These are phyloP conservation scores for Conchocele bisecta DNA, from an alignment of 2,888 invertebrate genomes.

Conservation along the genomic window DNA sequence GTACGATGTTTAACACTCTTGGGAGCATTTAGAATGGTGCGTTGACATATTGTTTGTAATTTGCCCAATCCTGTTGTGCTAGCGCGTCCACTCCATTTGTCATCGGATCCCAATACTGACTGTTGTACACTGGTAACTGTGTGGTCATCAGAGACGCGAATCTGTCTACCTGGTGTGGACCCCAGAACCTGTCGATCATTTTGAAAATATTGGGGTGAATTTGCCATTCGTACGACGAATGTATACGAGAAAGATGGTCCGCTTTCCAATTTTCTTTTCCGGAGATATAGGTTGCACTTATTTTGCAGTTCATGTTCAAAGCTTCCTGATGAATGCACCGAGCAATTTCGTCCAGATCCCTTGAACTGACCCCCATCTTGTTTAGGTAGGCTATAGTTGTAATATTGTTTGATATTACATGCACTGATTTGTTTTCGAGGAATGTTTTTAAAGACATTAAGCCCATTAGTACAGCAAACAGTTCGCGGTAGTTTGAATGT, in stretches of 20 bases:
- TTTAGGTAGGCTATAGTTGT: not conserved
- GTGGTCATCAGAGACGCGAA: conserved; percentile 13
- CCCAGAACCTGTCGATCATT: not conserved
- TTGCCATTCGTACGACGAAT: conserved; percentile 5
- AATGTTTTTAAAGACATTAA: not conserved
- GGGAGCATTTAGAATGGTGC: conserved; percentile 2
- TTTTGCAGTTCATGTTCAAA: not conserved
- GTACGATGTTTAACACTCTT: too few relatives aligned
- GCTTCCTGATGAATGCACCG: not conserved
- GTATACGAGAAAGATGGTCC: not conserved
- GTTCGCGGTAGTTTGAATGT: conserved; percentile 26
- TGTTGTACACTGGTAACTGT: conserved; percentile 5
- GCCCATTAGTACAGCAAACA: conserved; percentile 17
- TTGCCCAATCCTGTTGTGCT: conserved; percentile 1
- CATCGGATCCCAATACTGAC: conserved; percentile 1
- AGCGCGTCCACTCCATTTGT: conserved; percentile 4
- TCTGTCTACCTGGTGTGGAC: conserved; percentile 4
- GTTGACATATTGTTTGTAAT: conserved; percentile 1
- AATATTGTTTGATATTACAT: not conserved
- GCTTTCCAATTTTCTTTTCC: not conserved
- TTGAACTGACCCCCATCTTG: not conserved
- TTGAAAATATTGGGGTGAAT: not conserved
- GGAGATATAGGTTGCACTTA: not conserved
- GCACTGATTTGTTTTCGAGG: not conserved
- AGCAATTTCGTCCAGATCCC: not conserved